Base-by-base conservation (phyloP, 1,140 invertebrate species). In the Drosophila kohkoa region DNA sequence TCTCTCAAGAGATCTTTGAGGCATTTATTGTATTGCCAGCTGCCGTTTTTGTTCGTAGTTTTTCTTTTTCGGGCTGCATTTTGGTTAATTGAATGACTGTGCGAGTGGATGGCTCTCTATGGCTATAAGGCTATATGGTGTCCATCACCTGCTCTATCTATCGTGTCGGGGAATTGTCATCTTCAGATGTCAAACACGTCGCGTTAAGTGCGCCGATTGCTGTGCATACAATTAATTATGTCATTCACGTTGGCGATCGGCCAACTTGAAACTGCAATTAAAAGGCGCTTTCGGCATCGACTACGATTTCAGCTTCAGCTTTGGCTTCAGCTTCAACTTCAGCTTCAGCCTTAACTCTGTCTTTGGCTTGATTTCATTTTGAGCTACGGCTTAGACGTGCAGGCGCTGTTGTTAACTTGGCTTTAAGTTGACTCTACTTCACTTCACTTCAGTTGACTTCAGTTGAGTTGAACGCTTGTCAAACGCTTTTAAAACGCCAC, bases 401-500 rank as follows among this genome's bases (percentile, higher is more conserved):
- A 67, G 72, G 57, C 65, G 71, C 52, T 67, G 72, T 59, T 59
- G 63, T 60, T 60, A 51, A 62, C 48, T 68, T 64, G 58, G 35
- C 52, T 66, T 70, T 38, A 58, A 49, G 63, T 73, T 64, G 48
- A 64, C 32, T 64, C 16, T 8, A 64, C 60, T 64, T 64, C 59
- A 43, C 41, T 43, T 38, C 35, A 52, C 55, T 43, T 58, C 32
- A 59, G 41, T 64, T 57, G 66, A 43, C 73, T 81, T 70, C 35
- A 72, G 57, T 38, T 55, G 48, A 73, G 55, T 80, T 79, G 73
- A 81, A 78, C 86, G 88, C 78, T 85, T 91, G 88, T 88, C 88
- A 91, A 91, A 91, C 88, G 88, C 88, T 91, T 91, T 91, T 91
- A 91, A 91, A 81, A 83, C 74, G 82, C 81, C 85, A 89, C 68